phyloP scores from a whole-genome alignment of 1,140 invertebrate species.

The Formica selysi region DNA sequence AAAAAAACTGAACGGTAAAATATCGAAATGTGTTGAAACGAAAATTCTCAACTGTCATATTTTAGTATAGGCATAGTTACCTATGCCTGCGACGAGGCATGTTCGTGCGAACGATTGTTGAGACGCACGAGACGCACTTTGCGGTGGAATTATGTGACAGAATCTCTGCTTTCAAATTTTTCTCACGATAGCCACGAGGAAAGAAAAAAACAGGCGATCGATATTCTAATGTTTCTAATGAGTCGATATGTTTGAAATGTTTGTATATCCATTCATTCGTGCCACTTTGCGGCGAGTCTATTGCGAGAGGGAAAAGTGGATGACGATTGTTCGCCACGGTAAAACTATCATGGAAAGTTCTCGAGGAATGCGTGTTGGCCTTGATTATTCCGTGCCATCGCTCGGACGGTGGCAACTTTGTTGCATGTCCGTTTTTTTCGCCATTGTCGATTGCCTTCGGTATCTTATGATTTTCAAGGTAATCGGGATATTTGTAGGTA shows the following conservation, averaged over 20 bases:
- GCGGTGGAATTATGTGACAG: neutral
- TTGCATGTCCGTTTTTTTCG: neutral
- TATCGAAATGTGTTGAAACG: neutral
- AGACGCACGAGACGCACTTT: neutral
- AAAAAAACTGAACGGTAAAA: neutral
- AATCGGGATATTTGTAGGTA: neutral
- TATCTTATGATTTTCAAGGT: neutral
- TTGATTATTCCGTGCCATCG: conserved; percentile 61
- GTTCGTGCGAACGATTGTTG: neutral
- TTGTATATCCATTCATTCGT: conserved; percentile 64
- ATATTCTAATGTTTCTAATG: neutral
- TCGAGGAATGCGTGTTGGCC: conserved; percentile 66
- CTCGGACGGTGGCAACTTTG: neutral
- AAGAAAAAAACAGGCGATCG: neutral
- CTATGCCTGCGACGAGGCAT: neutral
- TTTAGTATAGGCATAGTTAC: no score
- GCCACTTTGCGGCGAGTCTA: conserved; percentile 53
- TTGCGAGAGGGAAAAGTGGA: conserved; percentile 69
- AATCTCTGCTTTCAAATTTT: conserved; percentile 16
- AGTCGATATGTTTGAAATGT: neutral
- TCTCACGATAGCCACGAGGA: neutral
- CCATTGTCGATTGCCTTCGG: neutral
- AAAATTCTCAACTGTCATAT: neutral
- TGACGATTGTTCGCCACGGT: conserved; percentile 61
- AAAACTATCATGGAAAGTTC: conserved; percentile 70